Base-by-base conservation (phyloP, 2,113 vertebrate genomes). In the Lamprologus speciosus region DNA sequence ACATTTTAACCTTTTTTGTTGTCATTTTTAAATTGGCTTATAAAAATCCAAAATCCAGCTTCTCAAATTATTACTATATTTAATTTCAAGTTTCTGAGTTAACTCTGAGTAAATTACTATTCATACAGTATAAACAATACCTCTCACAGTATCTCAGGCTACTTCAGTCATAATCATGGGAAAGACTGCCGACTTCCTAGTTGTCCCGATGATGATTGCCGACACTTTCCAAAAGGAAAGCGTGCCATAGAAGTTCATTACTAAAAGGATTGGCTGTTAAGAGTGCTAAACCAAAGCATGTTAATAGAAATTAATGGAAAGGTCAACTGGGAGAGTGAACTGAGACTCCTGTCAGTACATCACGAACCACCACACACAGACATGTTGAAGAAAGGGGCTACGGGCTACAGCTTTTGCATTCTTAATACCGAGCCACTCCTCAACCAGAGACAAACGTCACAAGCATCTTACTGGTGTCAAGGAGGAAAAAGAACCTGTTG, bases 11-110 rank as follows among this genome's bases (percentile, higher is more conserved):
- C 37, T 16, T 42, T 42, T 16, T 45, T 23, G n/a, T 16, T 23
- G 12, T 70, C 0, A 70, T 42, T 16, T 16, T 37, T 2, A 1
- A 60, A 60, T 33, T 33, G 0, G 37, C n/a, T 45, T 42, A 16
- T 45, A 42, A 7, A 70, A 42, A 1, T 70, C 65, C 5, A 23
- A 42, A 70, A 70, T 26, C 5, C 0, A 4, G 37, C 21, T 3
- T 0, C 37, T 70, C 37, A 7, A 16, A 9, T 0, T 70, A 70
- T 6, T 70, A 42, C 0, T 23, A 70, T 70, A 70, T 42, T 70
- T 70, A 23, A 42, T 70, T 70, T 70, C n/a, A 14, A 42, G 37
- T 0, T 42, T 42, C 9, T 65, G 31, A 65, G 33, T 65, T n/a
- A 65, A 35, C 31, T 1, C 57, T 63, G 3, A 68, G 19, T 68